Evolutionary conservation across 2,797 vertebrate species (phyloP), one percentile per base, ranked within the genome.

Genomic region (Cygnus olor): DNA sequence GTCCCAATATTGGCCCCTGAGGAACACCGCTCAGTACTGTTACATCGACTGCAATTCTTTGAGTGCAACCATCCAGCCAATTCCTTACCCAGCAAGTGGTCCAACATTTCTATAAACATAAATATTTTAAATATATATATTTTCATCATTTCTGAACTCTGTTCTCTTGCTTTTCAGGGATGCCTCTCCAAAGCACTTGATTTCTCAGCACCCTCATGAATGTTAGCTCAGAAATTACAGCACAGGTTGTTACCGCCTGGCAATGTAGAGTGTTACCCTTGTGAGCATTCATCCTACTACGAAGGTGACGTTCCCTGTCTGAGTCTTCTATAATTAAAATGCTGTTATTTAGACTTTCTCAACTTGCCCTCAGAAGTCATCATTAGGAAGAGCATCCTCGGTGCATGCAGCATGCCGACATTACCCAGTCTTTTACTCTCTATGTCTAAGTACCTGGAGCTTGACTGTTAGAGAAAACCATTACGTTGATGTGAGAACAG

Each of bases 311-410:
- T 63, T 92, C 54, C 49, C 27, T 11, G 57, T 71, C 56, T 64
- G 51, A 90, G 54, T 72, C 49, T 77, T 88, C 60, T 32, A 2
- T 88, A 77, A 88, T 90, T 68, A 88, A 93, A 90, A 77, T 72
- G 24, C 12, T 77, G 34, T 63, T 77, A 68, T 64, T 80, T 53
- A 64, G 44, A 68, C 49, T 77, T 47, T 72, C 47, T 9, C 25
- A 51, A 51, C 49, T 51, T 51, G 24, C 24, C 8, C 49, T 51
- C 49, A 51, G 49, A 51, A 27, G 49, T 15, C 49, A 51, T 51
- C 14, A 9, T 27, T 51, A 34, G n/a, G n/a, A 58, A 34, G 57
- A 58, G 8, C 57, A 58, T 15, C 22, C 14, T 58, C n/a, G 32
- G n/a, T 58, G 57, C 57, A 58, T 58, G 57, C n/a, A 10, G 57